These are phyloP conservation scores for Rutpela maculata DNA, from an alignment of 2,888 invertebrate genomes.

Conservation along the genomic window DNA sequence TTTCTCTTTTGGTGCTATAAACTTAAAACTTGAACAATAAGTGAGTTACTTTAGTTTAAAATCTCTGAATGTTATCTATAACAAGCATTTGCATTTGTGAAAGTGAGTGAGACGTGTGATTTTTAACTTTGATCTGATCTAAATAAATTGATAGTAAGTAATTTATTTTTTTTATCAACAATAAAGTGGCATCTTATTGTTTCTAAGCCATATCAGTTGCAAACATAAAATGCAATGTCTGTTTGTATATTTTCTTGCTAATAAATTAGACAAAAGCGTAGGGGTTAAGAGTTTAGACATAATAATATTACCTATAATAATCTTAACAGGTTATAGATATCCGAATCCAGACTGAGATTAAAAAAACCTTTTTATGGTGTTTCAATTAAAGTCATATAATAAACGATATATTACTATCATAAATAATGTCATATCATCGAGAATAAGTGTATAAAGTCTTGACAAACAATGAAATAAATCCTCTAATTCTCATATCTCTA, in stretches of 20 bases:
- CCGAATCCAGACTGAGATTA: not conserved
- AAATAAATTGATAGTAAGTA: not conserved
- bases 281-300: too few species aligned
- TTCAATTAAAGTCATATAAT: conserved; percentile 7
- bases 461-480: not conserved
- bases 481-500: not conserved
- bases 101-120: not conserved
- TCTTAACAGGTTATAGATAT: not conserved
- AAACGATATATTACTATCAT: not conserved
- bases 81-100: not conserved
- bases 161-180: not conserved
- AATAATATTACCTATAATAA: not conserved
- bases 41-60: not conserved
- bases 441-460: not conserved
- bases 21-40: not conserved
- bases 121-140: not conserved
- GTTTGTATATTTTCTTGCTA: not conserved
- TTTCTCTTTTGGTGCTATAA: not conserved
- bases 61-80: not conserved
- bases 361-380: not conserved
- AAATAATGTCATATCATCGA: not conserved
- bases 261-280: not conserved
- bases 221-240: not conserved
- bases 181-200: not conserved
- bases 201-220: not conserved